Percentiles rank a stretch among this genome's conserved stretches.
Conservation (phyloP, 2,113 vertebrate genomes). For the Brachypodius melanocephalos region DNA sequence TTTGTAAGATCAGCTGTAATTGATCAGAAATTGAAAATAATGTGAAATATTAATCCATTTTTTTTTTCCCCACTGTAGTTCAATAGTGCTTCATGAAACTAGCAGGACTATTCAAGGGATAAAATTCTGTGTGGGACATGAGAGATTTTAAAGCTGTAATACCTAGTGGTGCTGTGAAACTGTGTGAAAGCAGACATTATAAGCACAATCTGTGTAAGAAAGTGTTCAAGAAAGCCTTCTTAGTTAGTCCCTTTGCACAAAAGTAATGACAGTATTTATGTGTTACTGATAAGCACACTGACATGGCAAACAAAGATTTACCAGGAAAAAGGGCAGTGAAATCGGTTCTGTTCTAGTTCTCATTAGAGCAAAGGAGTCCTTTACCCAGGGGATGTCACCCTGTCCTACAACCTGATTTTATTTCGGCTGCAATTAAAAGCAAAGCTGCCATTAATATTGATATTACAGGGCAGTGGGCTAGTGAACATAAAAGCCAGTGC, state of each 20-base stretch:
- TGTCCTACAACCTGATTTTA: not conserved
- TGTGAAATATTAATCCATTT: not conserved
- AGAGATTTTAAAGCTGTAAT: not conserved
- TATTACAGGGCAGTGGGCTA: not conserved
- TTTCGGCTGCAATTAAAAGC: not conserved
- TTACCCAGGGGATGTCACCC: not conserved
- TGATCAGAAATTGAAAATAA: not conserved
- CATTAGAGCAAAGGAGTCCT: not conserved
- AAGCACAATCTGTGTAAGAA: not conserved
- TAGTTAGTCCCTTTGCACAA: not conserved
- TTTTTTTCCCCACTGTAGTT: not conserved
- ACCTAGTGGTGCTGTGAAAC: not conserved
- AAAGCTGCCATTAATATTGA: not conserved
- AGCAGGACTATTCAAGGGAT: not conserved
- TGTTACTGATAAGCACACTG: not conserved
- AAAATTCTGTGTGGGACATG: not conserved
- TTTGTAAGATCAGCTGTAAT: not conserved
- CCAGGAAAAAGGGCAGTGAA: not conserved
- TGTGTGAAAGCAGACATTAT: not conserved
- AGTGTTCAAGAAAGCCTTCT: not conserved
- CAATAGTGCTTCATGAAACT: not conserved
- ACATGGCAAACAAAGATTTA: not conserved
- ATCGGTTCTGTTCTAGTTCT: not conserved
- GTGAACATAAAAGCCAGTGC: not conserved
- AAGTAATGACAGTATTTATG: rapidly evolving